phyloP scores from a whole-genome alignment of 2,888 invertebrate species.

The Brachylomia viminalis region DNA sequence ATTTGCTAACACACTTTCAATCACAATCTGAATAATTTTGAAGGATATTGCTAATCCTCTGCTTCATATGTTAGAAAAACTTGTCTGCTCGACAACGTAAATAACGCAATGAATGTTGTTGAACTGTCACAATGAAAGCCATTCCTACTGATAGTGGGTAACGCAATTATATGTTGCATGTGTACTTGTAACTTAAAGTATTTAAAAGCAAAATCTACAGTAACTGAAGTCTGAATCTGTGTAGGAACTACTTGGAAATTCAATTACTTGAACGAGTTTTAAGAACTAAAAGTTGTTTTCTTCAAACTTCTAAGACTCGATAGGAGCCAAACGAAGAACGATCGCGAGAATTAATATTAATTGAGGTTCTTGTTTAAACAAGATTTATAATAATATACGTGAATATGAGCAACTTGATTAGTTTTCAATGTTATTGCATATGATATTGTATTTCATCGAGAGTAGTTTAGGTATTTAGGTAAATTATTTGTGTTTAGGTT shows the following conservation, averaged over 20 bases:
- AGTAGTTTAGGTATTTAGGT: not conserved
- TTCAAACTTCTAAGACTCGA: constrained; percentile 9
- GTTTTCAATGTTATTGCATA: constrained; percentile 34
- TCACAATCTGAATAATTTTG: too few species aligned
- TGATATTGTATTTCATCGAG: constrained; percentile 37
- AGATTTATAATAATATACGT: constrained; percentile 11
- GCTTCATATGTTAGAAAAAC: too few species aligned
- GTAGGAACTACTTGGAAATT: constrained; percentile 2
- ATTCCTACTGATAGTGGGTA: too few species aligned
- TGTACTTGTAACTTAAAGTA: not conserved
- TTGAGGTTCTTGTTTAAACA: constrained; percentile 12
- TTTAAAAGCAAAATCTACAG: not conserved
- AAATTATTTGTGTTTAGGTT: too few species aligned
- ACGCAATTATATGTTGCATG: too few species aligned
- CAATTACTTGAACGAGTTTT: not conserved
- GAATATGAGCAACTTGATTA: constrained; percentile 22
- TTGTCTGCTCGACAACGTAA: too few species aligned
- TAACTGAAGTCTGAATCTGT: not conserved
- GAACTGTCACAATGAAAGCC: too few species aligned
- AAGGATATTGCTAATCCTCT: too few species aligned
- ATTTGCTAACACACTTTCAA: too few species aligned
- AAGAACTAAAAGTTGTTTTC: constrained; percentile 16
- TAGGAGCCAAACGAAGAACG: not conserved
- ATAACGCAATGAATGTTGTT: too few species aligned
- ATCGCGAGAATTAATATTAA: not conserved